These are phyloP conservation scores for Bettongia penicillata DNA, from an alignment of 2,113 vertebrate species.

Conservation along the genomic window DNA sequence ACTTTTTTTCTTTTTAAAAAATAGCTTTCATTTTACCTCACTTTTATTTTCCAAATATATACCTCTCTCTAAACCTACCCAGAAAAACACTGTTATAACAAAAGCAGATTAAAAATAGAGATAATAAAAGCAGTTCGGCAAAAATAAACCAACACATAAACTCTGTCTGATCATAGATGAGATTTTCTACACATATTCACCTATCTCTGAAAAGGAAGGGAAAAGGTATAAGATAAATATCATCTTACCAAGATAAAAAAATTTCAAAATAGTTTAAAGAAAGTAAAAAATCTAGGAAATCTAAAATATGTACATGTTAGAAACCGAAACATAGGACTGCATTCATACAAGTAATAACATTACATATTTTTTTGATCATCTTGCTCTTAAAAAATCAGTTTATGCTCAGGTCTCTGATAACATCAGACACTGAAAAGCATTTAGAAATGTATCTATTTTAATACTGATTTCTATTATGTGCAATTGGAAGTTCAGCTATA, in stretches of 20 bases:
- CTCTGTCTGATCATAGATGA: background rate
- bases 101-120: background rate
- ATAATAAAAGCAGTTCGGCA: background rate
- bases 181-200: background rate
- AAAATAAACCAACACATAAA: background rate
- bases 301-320: background rate
- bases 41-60: background rate
- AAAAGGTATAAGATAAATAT: background rate
- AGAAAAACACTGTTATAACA: background rate
- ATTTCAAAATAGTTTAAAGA: background rate
- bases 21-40: background rate
- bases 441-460: background rate
- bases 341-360: background rate
- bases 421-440: background rate
- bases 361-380: background rate
- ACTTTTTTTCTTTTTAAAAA: background rate
- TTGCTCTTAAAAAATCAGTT: conserved; percentile 1
- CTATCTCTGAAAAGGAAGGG: background rate
- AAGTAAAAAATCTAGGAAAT: background rate
- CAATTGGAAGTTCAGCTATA: background rate
- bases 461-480: conserved; percentile 7
- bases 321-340: background rate
- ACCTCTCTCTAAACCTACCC: background rate
- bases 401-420: background rate
- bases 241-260: background rate